Percentiles rank a stretch among this genome's conserved stretches.
Conservation (phyloP, 2,888 invertebrate species). For the Cosmia trapezina region DNA sequence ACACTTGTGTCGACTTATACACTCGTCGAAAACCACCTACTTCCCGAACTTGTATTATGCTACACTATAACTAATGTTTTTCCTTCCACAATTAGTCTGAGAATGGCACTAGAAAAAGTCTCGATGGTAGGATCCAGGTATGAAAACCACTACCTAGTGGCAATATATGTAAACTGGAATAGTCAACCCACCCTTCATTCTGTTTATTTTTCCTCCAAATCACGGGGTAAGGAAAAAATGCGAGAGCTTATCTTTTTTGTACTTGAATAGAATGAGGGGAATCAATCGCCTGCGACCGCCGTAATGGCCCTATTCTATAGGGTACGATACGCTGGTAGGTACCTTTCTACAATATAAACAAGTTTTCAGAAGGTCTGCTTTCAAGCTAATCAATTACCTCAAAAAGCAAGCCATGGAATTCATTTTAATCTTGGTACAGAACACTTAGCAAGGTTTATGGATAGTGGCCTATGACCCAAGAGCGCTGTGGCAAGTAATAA, state of each 20-base stretch:
- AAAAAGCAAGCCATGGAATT: neutral
- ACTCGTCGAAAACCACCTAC: too few species aligned
- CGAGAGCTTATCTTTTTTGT: conserved; percentile 32
- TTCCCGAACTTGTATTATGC: too few species aligned
- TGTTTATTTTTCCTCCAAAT: neutral
- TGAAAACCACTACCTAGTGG: neutral
- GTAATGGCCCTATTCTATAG: conserved; percentile 21
- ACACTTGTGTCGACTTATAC: too few species aligned
- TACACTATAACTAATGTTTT: too few species aligned
- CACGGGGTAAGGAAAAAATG: neutral
- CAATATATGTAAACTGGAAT: neutral
- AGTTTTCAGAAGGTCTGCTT: conserved; percentile 3
- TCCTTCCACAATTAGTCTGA: neutral
- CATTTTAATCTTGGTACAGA: neutral
- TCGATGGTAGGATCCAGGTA: neutral
- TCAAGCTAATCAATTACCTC: neutral
- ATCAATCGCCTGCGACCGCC: conserved; percentile 39
- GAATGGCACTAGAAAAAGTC: neutral
- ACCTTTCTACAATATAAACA: neutral
- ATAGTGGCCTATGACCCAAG: neutral
- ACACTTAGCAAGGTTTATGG: neutral
- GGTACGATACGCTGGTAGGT: neutral
- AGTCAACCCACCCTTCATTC: neutral
- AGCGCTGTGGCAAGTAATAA: neutral
- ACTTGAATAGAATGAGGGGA: conserved; percentile 27